A percentile compares a stretch with the other conserved stretches of the same genome.
phyloP scores from a whole-genome alignment of 2,113 vertebrate species.

The Apistogramma diplotaenia region DNA sequence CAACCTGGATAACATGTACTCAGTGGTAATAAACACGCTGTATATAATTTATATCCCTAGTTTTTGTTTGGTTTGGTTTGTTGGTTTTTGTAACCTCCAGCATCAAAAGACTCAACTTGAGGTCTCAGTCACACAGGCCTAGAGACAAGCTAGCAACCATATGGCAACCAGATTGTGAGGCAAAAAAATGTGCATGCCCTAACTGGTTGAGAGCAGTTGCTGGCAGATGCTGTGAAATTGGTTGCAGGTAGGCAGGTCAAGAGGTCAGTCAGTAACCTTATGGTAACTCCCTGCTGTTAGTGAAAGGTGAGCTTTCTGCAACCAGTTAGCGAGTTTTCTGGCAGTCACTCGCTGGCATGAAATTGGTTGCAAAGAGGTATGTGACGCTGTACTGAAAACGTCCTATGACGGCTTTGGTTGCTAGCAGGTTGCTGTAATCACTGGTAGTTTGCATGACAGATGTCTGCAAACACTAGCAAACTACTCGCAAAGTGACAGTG shows the following conservation, averaged over 20 bases:
- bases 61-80: too few species aligned
- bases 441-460: background rate
- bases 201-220: too few species aligned
- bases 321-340: background rate
- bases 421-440: background rate
- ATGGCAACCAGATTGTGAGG: background rate
- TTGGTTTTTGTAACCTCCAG: background rate
- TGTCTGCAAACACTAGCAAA: background rate
- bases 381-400: background rate
- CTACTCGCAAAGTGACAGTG: too few species aligned
- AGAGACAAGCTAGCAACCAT: background rate
- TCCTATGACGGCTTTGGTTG: background rate
- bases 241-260: background rate
- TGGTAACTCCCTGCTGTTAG: background rate
- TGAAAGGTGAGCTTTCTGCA: too few species aligned
- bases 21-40: background rate
- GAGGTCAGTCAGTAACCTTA: fast-evolving
- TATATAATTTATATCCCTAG: background rate
- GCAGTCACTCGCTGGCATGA: background rate
- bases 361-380: background rate
- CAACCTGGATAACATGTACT: background rate
- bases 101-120: background rate
- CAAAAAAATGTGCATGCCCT: background rate
- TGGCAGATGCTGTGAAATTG: background rate
- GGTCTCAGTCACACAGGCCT: background rate